phyloP scores from a whole-genome alignment of 2,888 invertebrate species.

The Himalopsyche japonica region DNA sequence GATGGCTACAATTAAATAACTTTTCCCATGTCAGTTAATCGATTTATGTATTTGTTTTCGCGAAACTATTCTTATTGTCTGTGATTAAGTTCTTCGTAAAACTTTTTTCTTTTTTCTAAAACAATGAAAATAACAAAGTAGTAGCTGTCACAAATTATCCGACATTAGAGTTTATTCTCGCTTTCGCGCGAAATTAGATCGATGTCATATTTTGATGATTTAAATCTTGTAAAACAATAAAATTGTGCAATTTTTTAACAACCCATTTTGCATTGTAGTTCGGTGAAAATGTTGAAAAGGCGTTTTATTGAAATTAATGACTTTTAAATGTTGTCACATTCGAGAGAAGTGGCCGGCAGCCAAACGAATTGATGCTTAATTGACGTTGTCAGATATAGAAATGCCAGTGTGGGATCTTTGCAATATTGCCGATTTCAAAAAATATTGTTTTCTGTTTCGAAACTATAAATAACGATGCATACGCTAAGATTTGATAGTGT shows the following conservation, averaged over 20 bases:
- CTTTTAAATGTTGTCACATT: not conserved
- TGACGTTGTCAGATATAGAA: not conserved
- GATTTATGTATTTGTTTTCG: too few relatives aligned
- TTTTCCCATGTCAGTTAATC: too few relatives aligned
- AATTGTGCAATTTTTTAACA: not conserved
- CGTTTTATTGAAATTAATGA: not conserved
- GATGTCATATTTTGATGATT: not conserved
- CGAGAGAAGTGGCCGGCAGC: not conserved
- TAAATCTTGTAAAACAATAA: not conserved
- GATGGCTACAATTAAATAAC: too few relatives aligned
- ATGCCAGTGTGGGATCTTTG: not conserved
- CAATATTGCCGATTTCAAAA: not conserved
- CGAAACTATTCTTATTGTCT: too few relatives aligned
- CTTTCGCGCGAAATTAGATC: too few relatives aligned
- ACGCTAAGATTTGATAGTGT: not conserved
- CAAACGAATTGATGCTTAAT: not conserved
- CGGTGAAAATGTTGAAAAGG: not conserved
- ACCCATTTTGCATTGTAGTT: not conserved
- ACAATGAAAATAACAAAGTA: too few relatives aligned
- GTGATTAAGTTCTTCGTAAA: too few relatives aligned
- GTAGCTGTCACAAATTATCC: too few relatives aligned
- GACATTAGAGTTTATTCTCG: too few relatives aligned
- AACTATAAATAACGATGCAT: not conserved
- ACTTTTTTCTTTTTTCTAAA: too few relatives aligned
- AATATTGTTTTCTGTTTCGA: not conserved